Evolutionary conservation across 2,888 invertebrate species (phyloP).

Genomic region (Ischnura elegans): DNA sequence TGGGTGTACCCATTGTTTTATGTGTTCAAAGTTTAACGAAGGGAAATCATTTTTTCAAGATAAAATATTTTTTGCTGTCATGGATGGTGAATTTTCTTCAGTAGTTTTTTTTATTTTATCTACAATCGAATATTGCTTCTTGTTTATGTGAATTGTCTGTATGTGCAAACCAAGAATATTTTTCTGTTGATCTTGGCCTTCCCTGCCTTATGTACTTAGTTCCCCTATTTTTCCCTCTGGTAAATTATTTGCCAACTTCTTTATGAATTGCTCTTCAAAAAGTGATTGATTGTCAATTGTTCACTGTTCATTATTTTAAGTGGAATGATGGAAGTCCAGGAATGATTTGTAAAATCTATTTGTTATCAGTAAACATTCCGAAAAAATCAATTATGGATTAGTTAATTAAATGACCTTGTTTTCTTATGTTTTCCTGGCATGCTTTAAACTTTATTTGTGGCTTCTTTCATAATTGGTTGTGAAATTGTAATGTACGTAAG

Average conservation of each 20-base stretch:
- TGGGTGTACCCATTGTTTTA: constrained; percentile 46
- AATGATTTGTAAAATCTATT: neutral
- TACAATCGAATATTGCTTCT: neutral
- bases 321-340: neutral
- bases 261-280: no score
- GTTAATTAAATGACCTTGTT: neutral
- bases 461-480: neutral
- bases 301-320: neutral
- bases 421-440: neutral
- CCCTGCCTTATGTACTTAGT: neutral
- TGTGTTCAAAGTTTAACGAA: constrained; percentile 36
- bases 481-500: neutral
- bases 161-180: constrained; percentile 1
- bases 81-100: neutral
- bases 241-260: neutral
- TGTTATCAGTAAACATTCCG: constrained; percentile 1
- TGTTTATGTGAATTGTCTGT: neutral
- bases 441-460: neutral
- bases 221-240: neutral
- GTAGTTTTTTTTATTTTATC: neutral
- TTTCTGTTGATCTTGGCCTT: constrained; percentile 19
- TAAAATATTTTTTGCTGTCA: constrained; percentile 7
- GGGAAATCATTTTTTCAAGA: constrained; percentile 17
- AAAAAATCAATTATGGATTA: neutral
- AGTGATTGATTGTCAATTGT: neutral